Evolutionary conservation across 2,113 vertebrate genomes (phyloP).

Genomic region (Tenrec ecaudatus): DNA sequence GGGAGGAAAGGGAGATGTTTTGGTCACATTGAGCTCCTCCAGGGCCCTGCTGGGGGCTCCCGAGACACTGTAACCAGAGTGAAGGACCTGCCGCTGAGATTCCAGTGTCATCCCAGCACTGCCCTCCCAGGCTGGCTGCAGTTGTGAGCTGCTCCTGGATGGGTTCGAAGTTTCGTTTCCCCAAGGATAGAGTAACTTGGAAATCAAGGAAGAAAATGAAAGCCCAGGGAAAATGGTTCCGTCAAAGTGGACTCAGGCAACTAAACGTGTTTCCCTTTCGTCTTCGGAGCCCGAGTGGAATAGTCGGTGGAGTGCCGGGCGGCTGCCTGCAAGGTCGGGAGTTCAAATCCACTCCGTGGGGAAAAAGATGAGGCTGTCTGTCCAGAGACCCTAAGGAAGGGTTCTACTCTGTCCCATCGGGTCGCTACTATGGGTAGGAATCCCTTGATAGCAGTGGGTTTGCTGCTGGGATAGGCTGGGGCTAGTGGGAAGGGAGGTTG

Average conservation of each 20-base stretch:
- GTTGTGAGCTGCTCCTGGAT: neutral
- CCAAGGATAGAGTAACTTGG: neutral
- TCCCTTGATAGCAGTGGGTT: no score
- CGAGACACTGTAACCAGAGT: no score
- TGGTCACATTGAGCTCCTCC: rapidly evolving
- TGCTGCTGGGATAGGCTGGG: no score
- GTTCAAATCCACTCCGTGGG: no score
- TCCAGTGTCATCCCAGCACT: neutral
- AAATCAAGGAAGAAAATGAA: conserved; percentile 44
- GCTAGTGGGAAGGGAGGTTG: neutral
- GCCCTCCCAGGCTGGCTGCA: neutral
- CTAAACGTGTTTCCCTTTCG: neutral
- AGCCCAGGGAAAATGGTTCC: neutral
- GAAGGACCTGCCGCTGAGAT: neutral
- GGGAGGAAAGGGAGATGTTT: neutral
- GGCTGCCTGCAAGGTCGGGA: no score
- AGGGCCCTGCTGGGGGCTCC: rapidly evolving
- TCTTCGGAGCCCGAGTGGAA: neutral
- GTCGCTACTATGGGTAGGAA: no score
- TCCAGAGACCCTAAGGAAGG: no score
- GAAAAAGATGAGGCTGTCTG: no score
- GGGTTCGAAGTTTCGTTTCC: conserved; percentile 13
- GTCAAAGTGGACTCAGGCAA: neutral
- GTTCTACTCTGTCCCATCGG: no score
- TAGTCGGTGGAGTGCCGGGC: no score